Conservation (phyloP, 2,888 invertebrate species). For the Lomographa bimaculata region DNA sequence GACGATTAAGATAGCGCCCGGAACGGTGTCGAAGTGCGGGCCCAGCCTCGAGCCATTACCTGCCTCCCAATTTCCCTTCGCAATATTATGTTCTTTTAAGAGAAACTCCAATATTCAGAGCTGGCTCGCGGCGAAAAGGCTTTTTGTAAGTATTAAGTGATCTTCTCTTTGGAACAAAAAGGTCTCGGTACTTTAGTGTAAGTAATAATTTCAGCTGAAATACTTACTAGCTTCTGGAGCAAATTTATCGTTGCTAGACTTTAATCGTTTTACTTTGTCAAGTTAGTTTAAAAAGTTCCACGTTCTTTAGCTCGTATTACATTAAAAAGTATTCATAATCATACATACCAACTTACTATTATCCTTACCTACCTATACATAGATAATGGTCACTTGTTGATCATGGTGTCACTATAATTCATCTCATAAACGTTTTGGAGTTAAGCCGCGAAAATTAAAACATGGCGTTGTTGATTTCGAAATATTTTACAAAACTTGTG, state of each 20-base stretch:
- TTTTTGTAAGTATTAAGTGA: slow-evolving; percentile 36
- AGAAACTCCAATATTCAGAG: slow-evolving; percentile 48
- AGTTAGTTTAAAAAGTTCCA: too few species aligned
- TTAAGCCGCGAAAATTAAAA: too few species aligned
- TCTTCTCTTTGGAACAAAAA: slow-evolving; percentile 33
- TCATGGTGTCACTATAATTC: too few species aligned
- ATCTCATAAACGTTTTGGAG: too few species aligned
- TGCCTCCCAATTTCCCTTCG: slow-evolving; percentile 51
- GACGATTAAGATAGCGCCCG: slow-evolving; percentile 72
- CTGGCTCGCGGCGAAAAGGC: slow-evolving; percentile 35
- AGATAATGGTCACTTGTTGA: too few species aligned
- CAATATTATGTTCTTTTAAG: slow-evolving; percentile 49
- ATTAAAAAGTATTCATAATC: too few species aligned
- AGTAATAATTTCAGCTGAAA: slow-evolving; percentile 15
- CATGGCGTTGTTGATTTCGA: too few species aligned
- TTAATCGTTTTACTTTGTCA: slow-evolving; percentile 3
- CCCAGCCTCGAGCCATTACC: slow-evolving; percentile 48
- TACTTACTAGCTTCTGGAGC: slow-evolving; percentile 2
- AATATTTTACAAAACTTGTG: too few species aligned
- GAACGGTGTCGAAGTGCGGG: slow-evolving; percentile 52
- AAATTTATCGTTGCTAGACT: slow-evolving; percentile 1
- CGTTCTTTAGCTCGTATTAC: too few species aligned
- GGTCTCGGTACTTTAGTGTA: slow-evolving; percentile 19
- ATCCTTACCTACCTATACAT: too few species aligned
- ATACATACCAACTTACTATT: too few species aligned